phyloP scores from a whole-genome alignment of 2,888 invertebrate genomes.

The Masnerella sp. region DNA sequence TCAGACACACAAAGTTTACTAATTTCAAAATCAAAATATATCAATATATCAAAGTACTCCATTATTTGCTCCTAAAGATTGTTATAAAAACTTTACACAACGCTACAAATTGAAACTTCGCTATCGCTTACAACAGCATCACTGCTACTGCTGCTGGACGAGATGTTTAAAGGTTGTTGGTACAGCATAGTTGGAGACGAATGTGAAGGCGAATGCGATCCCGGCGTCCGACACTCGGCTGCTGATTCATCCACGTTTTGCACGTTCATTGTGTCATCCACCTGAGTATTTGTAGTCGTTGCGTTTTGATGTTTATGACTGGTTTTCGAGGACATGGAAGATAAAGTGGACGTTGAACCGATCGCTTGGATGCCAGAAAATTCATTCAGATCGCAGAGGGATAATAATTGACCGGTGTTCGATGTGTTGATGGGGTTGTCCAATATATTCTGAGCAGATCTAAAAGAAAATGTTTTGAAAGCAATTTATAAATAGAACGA shows the following conservation, averaged over 20 bases:
- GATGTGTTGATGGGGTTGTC: slow-evolving; percentile 44
- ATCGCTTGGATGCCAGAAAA: slow-evolving; percentile 64
- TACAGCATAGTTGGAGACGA: slow-evolving; percentile 70
- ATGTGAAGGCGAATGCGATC: slow-evolving; percentile 66
- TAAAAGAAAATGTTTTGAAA: slow-evolving; percentile 11
- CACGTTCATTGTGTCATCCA: slow-evolving; percentile 45
- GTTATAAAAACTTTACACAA: too few species aligned
- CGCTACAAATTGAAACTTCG: too few species aligned
- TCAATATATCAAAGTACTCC: too few species aligned
- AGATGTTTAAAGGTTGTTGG: slow-evolving; percentile 69
- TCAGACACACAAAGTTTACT: too few species aligned
- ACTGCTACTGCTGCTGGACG: slow-evolving; percentile 77
- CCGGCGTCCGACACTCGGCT: slow-evolving; percentile 64
- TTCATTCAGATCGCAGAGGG: slow-evolving; percentile 68
- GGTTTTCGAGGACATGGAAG: slow-evolving; percentile 68
- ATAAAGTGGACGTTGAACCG: slow-evolving; percentile 67
- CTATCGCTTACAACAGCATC: slow-evolving; percentile 74
- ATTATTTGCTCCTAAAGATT: background rate
- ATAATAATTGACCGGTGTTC: slow-evolving; percentile 64
- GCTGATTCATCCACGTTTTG: slow-evolving; percentile 62
- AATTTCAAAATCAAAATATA: too few species aligned
- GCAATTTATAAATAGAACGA: background rate
- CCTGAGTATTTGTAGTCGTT: slow-evolving; percentile 47
- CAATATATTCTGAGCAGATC: slow-evolving; percentile 32
- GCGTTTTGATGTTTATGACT: slow-evolving; percentile 65